Evolutionary conservation across 2,797 vertebrate genomes (phyloP).

Genomic region (Cyclopterus lumpus): DNA sequence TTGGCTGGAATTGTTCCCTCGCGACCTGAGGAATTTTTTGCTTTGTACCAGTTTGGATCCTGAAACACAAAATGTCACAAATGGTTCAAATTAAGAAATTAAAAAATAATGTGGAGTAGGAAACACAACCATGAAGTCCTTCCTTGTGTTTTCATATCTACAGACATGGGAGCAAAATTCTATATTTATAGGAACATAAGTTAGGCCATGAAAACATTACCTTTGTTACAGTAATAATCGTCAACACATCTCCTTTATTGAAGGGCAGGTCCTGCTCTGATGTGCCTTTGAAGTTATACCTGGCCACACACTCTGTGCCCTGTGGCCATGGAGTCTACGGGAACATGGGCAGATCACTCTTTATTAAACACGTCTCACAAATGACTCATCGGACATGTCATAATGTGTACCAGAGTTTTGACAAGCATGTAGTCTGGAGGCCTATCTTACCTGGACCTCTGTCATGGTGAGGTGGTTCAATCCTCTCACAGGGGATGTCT

Average conservation of each 20-base stretch:
- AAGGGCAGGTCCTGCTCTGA: slow-evolving; percentile 95
- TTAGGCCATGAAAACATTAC: slow-evolving; percentile 69
- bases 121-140: neutral
- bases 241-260: slow-evolving; percentile 95
- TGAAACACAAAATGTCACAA: slow-evolving; percentile 64
- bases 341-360: neutral
- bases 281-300: slow-evolving; percentile 95
- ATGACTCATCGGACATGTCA: neutral
- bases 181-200: neutral
- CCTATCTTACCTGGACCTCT: slow-evolving; percentile 74
- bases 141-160: neutral
- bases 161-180: neutral
- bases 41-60: slow-evolving; percentile 99
- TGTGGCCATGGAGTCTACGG: slow-evolving; percentile 88
- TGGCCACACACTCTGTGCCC: slow-evolving; percentile 97
- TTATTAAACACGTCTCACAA: neutral
- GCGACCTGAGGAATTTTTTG: slow-evolving; percentile 91
- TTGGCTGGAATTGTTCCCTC: slow-evolving; percentile 97
- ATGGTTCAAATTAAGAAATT: neutral
- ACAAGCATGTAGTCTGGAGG: neutral
- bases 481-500: slow-evolving; percentile 76
- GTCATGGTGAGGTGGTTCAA: slow-evolving; percentile 74
- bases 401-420: neutral
- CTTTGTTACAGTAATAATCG: slow-evolving; percentile 95
- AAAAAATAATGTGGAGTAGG: neutral